These are phyloP conservation scores for Drosophila kikkawai DNA, from an alignment of 1,140 invertebrate species.

Conservation along the genomic window DNA sequence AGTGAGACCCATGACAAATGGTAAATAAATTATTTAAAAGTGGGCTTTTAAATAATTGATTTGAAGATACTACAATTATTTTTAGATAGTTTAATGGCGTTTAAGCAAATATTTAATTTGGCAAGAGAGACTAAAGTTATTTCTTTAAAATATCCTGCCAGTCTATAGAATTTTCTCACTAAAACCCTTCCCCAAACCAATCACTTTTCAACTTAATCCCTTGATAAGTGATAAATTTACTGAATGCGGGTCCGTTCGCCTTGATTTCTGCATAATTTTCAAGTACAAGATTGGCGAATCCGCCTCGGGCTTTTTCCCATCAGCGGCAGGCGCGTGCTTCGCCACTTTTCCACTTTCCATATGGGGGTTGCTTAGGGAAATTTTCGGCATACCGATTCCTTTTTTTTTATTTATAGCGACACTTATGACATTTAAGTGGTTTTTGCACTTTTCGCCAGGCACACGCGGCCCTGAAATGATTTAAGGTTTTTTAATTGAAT, in stretches of 20 bases:
- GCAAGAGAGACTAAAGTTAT: no score
- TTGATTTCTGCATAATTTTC: slow-evolving; percentile 54
- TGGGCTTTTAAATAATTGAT: neutral
- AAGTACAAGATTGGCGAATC: slow-evolving; percentile 32
- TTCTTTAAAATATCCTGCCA: neutral
- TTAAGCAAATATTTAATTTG: neutral
- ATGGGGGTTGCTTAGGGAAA: slow-evolving; percentile 61
- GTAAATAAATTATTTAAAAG: slow-evolving; percentile 2
- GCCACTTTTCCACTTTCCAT: slow-evolving; percentile 6
- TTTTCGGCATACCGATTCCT: slow-evolving; percentile 11
- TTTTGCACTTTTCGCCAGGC: slow-evolving; percentile 74
- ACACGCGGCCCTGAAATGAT: slow-evolving; percentile 58
- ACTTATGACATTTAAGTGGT: slow-evolving; percentile 76
- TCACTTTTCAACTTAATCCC: neutral
- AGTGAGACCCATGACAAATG: neutral
- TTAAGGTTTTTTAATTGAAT: slow-evolving; percentile 78
- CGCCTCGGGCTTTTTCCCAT: slow-evolving; percentile 65
- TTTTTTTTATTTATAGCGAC: slow-evolving; percentile 74
- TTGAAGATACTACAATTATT: neutral
- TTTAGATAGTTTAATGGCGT: neutral
- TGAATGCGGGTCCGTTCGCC: slow-evolving; percentile 55
- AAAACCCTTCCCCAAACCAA: neutral
- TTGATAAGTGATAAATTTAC: neutral
- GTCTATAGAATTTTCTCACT: neutral
- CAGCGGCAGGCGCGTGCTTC: slow-evolving; percentile 41